phyloP scores from a whole-genome alignment of 2,888 invertebrate species.

The Drosophila phalerata region DNA sequence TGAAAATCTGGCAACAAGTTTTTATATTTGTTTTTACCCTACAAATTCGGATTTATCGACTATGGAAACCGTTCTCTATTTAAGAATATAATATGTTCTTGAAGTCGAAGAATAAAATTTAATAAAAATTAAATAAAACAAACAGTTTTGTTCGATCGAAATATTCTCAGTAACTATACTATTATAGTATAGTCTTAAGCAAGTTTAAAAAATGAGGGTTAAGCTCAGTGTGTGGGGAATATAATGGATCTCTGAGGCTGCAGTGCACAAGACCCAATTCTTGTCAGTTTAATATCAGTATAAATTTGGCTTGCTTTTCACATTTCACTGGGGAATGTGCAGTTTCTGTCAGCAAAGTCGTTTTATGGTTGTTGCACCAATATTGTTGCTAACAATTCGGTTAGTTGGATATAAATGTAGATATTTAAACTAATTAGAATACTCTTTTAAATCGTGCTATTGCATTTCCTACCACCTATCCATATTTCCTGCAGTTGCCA shows the following conservation, averaged over 20 bases:
- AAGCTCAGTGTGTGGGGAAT: background rate
- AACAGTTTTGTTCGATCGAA: too few species aligned
- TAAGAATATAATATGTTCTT: too few species aligned
- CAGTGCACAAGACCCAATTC: background rate
- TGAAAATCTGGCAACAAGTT: slow-evolving; percentile 29
- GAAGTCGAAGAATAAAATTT: too few species aligned
- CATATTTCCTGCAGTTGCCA: slow-evolving; percentile 35
- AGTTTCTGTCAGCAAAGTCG: background rate
- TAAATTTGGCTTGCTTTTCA: background rate
- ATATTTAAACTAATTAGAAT: background rate
- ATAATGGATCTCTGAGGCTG: background rate
- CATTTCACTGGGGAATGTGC: background rate
- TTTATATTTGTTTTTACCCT: background rate
- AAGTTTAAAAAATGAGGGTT: too few species aligned
- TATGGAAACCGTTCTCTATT: background rate
- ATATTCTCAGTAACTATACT: too few species aligned
- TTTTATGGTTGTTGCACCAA: slow-evolving; percentile 14
- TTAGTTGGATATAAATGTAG: slow-evolving; percentile 2
- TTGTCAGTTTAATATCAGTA: background rate
- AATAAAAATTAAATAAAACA: too few species aligned
- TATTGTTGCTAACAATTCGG: slow-evolving; percentile 9
- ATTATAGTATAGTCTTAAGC: too few species aligned
- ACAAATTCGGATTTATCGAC: background rate
- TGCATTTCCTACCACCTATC: slow-evolving; percentile 11
- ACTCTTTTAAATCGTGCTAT: background rate